Base-by-base conservation (phyloP, 2,888 invertebrate genomes). In the Digitonthophagus gazella region DNA sequence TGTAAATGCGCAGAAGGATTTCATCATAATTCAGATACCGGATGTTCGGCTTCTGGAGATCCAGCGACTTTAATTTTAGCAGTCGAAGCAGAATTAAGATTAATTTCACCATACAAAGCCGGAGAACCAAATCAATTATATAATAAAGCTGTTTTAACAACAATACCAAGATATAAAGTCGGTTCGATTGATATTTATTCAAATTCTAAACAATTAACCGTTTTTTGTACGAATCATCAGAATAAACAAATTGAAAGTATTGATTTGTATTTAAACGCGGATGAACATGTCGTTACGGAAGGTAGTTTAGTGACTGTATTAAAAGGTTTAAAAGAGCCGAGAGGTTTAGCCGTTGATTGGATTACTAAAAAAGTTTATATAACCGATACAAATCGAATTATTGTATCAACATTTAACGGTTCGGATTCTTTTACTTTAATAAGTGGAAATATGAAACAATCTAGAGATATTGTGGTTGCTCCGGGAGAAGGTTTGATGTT, bases 291-390 rank as follows among this genome's bases (percentile, higher is more conserved):
- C 3, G 71, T 70, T 15, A 67, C 74, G 6, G 74, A 74, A 16
- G 67, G 73, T 1, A 71, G 73, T 16, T 73, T 74, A 20, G 65
- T 75, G 19, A 81, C 81, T 0, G 74, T 83, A 16, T 65, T 89
- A 54, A 84, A 83, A 8, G 85, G 86, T 66, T 81, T 89, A 64
- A 85, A 86, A 67, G 86, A 88, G 73, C 90, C 93, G 0, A 89
- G 92, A 77, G 93, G 93, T 57, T 83, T 94, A 66, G 90, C 92
- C 3, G 84, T 93, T 56, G 93, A 93, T 83, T 89, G 90, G 89
- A 83, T 89, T 14, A 85, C 88, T 0, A 84, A 85, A 71, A 86
- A 89, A 74, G 83, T 93, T 68, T 94, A 93, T 82, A 89, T 91
- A 81, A 88, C 91, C 19, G 89, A 90, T 77, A 83, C 84, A 63